These are phyloP conservation scores for Bufo gargarizans DNA, from an alignment of 2,113 vertebrate genomes.

Conservation along the genomic window DNA sequence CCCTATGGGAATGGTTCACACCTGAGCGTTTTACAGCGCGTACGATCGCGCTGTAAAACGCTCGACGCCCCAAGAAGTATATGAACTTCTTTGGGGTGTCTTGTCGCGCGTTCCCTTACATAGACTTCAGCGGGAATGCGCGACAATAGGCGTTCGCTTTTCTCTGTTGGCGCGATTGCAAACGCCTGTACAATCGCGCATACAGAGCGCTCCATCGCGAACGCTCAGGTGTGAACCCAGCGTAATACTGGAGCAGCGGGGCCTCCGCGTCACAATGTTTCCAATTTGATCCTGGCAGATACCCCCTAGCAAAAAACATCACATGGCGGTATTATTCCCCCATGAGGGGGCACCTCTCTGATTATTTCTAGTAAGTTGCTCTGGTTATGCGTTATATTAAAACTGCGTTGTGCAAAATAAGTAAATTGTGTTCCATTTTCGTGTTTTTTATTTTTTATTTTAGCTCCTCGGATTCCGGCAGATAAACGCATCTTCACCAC, in stretches of 20 bases:
- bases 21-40: no score
- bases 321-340: not conserved
- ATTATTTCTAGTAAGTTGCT: not conserved
- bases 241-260: constrained; percentile 16
- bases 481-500: constrained; percentile 96
- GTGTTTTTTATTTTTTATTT: constrained; percentile 27
- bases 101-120: no score
- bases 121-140: no score
- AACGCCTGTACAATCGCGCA: no score
- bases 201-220: no score
- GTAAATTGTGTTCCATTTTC: constrained; percentile 22
- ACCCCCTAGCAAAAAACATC: constrained; percentile 4
- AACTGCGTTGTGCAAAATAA: not conserved
- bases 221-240: no score
- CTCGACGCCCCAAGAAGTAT: no score
- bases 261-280: not conserved
- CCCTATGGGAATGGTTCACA: no score
- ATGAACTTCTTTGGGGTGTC: no score
- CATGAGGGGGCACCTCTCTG: not conserved
- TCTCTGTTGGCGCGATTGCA: no score
- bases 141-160: no score
- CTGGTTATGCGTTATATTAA: not conserved
- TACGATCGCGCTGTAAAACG: no score
- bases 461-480: constrained; percentile 91
- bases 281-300: constrained; percentile 13